Evolutionary conservation across 1,140 invertebrate genomes (phyloP), one percentile per base, ranked within the genome.

Genomic region (Luehdorfia chinensis): DNA sequence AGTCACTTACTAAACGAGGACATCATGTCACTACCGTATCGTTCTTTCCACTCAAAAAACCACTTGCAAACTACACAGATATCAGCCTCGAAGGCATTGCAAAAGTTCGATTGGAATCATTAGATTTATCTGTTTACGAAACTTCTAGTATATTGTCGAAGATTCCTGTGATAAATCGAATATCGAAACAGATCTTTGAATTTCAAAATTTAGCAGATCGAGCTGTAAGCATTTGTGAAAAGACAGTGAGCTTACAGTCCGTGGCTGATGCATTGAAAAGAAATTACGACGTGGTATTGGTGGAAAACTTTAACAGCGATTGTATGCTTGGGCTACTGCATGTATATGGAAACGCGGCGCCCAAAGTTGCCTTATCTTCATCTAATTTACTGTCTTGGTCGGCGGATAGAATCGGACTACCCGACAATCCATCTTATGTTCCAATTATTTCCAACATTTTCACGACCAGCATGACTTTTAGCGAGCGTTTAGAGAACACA

Each of bases 1-100:
- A 87, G 21, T 89, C 77, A 25, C 61, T 94, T 23, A 89, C 89
- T 0, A 66, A 72, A 13, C 87, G 89, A 8, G 92, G 92, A 1
- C 92, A 94, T 59, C 76, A 92, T 8, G 25, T 94, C 2, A 93
- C 90, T 0, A 88, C 93, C 1, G 68, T 92, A 2, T 92, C 91
- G 1, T 89, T 90, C 46, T 88, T 87, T 47, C 75, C 80, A 0
- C 21, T 68, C 2, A 66, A 67, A 44, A 51, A 69, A 21, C 73
- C 72, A 31, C 65, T 52, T 2, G 62, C 61, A 9, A 80, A 78
- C 16, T 84, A 81, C 65, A 80, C 64, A 1, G 67, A 77, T 39
- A 47, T 83, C 9, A 73, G 71, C 33, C 59, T 88, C 13, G 61
- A 76, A 54, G 61, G 76, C n/a, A 65, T 78, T 43, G 53, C 9